A percentile compares a stretch with the other conserved stretches of the same genome.
Conservation (phyloP, 2,797 vertebrate genomes). For the Mallotus villosus region DNA sequence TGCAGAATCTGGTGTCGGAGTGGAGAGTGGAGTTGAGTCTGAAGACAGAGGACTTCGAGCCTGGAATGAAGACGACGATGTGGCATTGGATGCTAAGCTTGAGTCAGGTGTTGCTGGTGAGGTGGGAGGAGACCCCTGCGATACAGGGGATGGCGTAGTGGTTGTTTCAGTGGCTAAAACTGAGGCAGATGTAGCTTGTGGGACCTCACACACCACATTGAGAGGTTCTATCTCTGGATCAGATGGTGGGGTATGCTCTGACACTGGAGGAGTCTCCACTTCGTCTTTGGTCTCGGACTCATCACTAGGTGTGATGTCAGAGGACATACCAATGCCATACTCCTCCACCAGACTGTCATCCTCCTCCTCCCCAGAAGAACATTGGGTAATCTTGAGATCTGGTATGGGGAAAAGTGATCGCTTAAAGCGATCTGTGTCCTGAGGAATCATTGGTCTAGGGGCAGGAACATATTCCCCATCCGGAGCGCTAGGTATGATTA, state of each 20-base stretch:
- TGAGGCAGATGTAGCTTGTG: slow-evolving; percentile 66
- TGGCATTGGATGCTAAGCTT: slow-evolving; percentile 68
- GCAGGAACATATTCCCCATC: slow-evolving; percentile 71
- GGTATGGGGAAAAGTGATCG: slow-evolving; percentile 90
- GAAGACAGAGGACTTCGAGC: slow-evolving; percentile 67
- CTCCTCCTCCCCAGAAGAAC: slow-evolving; percentile 93
- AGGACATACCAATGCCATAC: slow-evolving; percentile 66
- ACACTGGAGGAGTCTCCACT: slow-evolving; percentile 43
- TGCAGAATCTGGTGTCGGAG: slow-evolving; percentile 53
- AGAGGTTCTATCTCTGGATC: slow-evolving; percentile 66
- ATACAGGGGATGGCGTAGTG: slow-evolving; percentile 66
- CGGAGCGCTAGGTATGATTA: slow-evolving; percentile 60
- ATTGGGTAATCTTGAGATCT: slow-evolving; percentile 97
- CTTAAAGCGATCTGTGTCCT: slow-evolving; percentile 74
- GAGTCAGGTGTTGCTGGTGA: slow-evolving; percentile 70
- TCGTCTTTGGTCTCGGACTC: slow-evolving; percentile 67
- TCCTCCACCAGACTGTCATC: slow-evolving; percentile 87
- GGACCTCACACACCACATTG: slow-evolving; percentile 73
- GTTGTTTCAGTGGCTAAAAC: slow-evolving; percentile 61
- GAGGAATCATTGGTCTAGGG: slow-evolving; percentile 75
- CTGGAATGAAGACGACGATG: slow-evolving; percentile 65
- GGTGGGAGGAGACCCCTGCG: slow-evolving; percentile 63
- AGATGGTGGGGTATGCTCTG: slow-evolving; percentile 36
- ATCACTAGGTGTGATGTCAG: slow-evolving; percentile 71
- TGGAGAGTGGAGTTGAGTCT: slow-evolving; percentile 68